phyloP scores from a whole-genome alignment of 2,113 vertebrate species.

The Peromyscus maniculatus region DNA sequence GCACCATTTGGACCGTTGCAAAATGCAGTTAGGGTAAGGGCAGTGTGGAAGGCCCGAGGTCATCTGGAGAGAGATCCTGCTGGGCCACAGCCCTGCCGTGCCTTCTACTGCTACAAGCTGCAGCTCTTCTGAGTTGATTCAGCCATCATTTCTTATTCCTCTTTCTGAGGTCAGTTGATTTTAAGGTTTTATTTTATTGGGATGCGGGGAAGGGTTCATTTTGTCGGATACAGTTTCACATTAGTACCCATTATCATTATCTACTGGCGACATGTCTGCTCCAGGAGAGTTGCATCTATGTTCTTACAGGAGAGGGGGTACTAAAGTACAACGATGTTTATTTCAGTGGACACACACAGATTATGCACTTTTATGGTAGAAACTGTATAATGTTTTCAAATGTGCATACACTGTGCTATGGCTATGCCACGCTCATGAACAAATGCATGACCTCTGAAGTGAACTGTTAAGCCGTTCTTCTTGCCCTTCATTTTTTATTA shows the following conservation, averaged over 20 bases:
- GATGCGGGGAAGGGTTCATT: not conserved
- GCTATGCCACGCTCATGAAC: not conserved
- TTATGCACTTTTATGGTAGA: not conserved
- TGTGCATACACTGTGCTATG: not conserved
- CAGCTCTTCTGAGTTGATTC: not conserved
- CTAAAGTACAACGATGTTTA: not conserved
- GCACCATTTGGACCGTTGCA: constrained; percentile 64
- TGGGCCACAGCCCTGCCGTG: not conserved
- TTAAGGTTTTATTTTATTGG: not conserved
- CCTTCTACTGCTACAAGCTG: not conserved
- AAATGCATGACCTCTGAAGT: not conserved
- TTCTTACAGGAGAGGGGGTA: not conserved
- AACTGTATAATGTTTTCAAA: not conserved
- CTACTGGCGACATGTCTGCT: not conserved
- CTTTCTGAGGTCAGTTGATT: not conserved
- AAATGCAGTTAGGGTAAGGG: constrained; percentile 68
- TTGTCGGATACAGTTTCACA: not conserved
- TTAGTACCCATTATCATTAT: not conserved
- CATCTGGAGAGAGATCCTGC: constrained; percentile 66
- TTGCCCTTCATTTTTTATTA: constrained; percentile 31
- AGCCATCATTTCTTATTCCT: not conserved
- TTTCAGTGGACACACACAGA: not conserved
- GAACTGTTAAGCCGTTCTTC: not conserved
- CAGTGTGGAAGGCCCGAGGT: constrained; percentile 58
- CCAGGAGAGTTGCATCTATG: not conserved